Conservation (phyloP, 1,140 invertebrate genomes). For the Drosophila paulistorum region DNA sequence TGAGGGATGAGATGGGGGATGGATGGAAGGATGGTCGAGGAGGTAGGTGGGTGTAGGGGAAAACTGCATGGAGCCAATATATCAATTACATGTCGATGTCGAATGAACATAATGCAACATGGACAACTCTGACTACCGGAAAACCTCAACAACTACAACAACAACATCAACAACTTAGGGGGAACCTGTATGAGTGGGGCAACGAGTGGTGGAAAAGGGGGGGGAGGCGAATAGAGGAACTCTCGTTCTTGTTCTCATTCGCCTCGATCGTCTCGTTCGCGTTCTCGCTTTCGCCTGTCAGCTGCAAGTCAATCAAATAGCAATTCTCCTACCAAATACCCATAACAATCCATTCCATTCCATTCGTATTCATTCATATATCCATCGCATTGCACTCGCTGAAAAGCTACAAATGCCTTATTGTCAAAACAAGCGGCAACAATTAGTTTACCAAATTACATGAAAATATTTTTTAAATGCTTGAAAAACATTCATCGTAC, state of each 20-base stretch:
- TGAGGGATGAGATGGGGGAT: neutral
- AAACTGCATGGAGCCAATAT: conserved; percentile 67
- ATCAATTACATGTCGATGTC: conserved; percentile 76
- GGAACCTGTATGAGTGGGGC: conserved; percentile 9
- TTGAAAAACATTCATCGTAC: conserved; percentile 65
- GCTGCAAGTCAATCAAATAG: conserved; percentile 69
- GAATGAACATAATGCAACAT: conserved; percentile 66
- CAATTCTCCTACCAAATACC: conserved; percentile 11
- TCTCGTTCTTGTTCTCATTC: conserved; percentile 12
- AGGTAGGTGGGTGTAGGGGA: conserved; percentile 25
- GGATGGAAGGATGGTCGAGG: neutral
- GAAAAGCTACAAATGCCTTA: conserved; percentile 82
- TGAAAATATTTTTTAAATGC: conserved; percentile 80
- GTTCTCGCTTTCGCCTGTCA: conserved; percentile 50
- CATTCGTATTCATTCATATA: conserved; percentile 10
- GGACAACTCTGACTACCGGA: conserved; percentile 54
- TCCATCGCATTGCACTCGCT: conserved; percentile 32
- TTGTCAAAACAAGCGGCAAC: conserved; percentile 79
- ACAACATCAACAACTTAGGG: conserved; percentile 30
- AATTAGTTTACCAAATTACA: conserved; percentile 83
- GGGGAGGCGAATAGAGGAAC: conserved; percentile 1
- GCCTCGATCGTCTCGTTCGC: conserved; percentile 4
- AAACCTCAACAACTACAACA: conserved; percentile 52
- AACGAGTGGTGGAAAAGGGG: neutral
- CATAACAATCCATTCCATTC: conserved; percentile 8